Evolutionary conservation across 2,888 invertebrate species (phyloP).

Genomic region (Stegophylla sp.): DNA sequence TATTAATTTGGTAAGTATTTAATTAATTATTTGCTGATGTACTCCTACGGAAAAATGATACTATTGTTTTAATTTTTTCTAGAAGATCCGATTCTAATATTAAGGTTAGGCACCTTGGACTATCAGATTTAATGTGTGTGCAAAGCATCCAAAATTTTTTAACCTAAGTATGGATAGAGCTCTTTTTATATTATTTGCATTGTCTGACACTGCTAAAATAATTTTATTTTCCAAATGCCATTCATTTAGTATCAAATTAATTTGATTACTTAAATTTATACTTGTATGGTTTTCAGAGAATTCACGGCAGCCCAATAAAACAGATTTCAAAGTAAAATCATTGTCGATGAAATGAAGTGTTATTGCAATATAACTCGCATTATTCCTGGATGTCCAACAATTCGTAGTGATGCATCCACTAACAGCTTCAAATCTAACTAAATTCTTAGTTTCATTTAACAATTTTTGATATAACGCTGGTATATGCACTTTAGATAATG

Average conservation of each 20-base stretch:
- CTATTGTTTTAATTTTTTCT: neutral
- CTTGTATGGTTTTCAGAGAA: neutral
- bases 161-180: neutral
- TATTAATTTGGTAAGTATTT: neutral
- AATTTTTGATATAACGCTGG: constrained; percentile 2
- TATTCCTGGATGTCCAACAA: constrained; percentile 18
- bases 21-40: neutral
- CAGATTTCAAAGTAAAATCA: neutral
- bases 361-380: constrained; percentile 10
- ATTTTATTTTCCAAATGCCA: constrained; percentile 6
- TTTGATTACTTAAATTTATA: neutral
- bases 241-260: neutral
- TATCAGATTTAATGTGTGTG: neutral
- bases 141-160: constrained; percentile 1
- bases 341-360: neutral
- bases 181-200: constrained; percentile 17
- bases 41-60: neutral
- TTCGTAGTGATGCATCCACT: constrained; percentile 7
- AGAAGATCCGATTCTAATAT: neutral
- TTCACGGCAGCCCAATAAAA: neutral
- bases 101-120: neutral
- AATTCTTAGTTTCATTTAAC: neutral
- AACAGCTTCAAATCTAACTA: neutral
- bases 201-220: neutral
- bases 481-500: constrained; percentile 5